Conservation (phyloP, 1,140 invertebrate genomes). For the Heterodera schachtii region DNA sequence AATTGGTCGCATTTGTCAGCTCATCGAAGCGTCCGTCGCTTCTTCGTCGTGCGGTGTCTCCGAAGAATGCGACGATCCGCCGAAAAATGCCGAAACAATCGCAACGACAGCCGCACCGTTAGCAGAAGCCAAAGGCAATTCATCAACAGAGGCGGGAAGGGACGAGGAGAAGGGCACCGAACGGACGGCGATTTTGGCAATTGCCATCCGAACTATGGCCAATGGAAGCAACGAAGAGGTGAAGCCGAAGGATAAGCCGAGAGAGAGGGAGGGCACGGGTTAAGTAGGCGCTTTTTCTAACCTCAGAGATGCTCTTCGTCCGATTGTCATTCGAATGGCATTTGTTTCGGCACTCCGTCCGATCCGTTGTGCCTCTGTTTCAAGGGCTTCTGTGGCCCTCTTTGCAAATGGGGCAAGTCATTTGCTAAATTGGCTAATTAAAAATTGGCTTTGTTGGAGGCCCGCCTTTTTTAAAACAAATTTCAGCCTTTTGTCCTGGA, state of each 20-base stretch:
- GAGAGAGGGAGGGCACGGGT: background rate
- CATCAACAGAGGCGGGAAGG: background rate
- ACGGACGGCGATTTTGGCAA: conserved; percentile 1
- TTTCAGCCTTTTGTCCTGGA: conserved; percentile 8
- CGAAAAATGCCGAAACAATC: background rate
- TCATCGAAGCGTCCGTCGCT: too few species aligned
- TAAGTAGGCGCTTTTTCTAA: background rate
- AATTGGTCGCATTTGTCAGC: background rate
- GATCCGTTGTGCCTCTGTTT: conserved; percentile 10
- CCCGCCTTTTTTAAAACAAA: background rate
- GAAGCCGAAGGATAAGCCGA: too few species aligned
- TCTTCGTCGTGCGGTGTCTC: background rate
- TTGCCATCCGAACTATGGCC: background rate
- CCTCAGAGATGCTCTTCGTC: background rate
- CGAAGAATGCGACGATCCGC: background rate
- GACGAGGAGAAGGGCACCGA: background rate
- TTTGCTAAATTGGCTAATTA: background rate
- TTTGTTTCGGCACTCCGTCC: conserved; percentile 7
- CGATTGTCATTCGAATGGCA: conserved; percentile 23
- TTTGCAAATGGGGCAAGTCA: conserved; percentile 10
- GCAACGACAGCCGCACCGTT: background rate
- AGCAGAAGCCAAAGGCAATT: background rate
- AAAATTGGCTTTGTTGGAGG: background rate
- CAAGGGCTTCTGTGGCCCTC: conserved; percentile 15
- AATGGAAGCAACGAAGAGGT: conserved; percentile 1